Evolutionary conservation across 2,797 vertebrate species (phyloP).

Genomic region (Siniperca obscura): DNA sequence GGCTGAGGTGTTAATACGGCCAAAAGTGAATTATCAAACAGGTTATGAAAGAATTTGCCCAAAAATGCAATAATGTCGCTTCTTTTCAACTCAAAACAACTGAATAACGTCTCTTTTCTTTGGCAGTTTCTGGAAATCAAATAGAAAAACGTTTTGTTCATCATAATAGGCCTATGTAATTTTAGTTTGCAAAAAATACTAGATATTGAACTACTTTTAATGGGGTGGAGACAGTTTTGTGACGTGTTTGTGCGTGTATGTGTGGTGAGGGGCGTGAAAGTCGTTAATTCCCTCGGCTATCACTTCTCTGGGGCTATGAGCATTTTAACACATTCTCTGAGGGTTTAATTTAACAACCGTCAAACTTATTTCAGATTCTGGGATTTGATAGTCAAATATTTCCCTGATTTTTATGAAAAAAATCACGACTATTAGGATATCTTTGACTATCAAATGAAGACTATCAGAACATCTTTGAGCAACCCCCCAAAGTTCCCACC

Average conservation of each 20-base stretch:
- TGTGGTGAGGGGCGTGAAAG: conserved; percentile 47
- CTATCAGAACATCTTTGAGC: conserved; percentile 1
- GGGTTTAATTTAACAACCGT: background rate
- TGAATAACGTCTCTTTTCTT: background rate
- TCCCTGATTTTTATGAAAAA: background rate
- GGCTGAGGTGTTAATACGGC: background rate
- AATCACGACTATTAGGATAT: background rate
- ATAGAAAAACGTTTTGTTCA: background rate
- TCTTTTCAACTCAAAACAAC: background rate
- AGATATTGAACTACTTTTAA: background rate
- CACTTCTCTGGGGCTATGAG: conserved; percentile 49
- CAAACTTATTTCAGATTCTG: conserved; percentile 14
- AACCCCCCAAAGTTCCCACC: background rate
- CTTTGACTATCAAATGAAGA: conserved; percentile 43
- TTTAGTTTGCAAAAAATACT: background rate
- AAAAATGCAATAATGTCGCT: background rate
- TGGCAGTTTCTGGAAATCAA: background rate
- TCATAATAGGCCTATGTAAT: too few species aligned
- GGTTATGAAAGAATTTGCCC: background rate
- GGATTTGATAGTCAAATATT: conserved; percentile 52
- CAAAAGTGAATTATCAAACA: background rate
- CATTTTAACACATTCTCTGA: background rate
- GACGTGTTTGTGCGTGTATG: background rate
- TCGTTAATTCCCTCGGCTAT: conserved; percentile 75
- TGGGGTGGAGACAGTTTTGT: background rate